Conservation (phyloP, 2,113 vertebrate genomes). For the Oxyruncus cristatus region DNA sequence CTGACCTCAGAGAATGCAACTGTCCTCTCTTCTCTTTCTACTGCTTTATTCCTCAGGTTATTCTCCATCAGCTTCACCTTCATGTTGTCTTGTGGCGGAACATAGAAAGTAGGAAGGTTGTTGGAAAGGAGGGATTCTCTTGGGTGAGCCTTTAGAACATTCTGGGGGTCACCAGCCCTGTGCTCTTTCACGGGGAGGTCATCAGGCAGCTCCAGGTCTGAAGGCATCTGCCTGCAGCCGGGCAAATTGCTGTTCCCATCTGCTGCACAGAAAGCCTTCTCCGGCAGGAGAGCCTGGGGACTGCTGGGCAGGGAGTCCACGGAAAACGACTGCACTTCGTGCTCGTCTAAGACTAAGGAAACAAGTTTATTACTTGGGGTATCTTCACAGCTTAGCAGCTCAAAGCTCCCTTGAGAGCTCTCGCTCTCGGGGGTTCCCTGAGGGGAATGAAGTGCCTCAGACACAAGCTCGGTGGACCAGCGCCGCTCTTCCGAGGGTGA, state of each 20-base stretch:
- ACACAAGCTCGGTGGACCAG: conserved; percentile 83
- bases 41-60: conserved; percentile 61
- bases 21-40: conserved; percentile 32
- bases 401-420: conserved; percentile 92
- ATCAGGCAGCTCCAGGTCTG: conserved; percentile 36
- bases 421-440: conserved; percentile 91
- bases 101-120: conserved; percentile 88
- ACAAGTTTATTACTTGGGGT: conserved; percentile 63
- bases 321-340: background rate
- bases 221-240: background rate
- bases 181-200: conserved; percentile 22
- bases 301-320: conserved; percentile 28
- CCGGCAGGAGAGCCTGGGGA: conserved; percentile 28
- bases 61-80: conserved; percentile 54
- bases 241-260: conserved; percentile 19
- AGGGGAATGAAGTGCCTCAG: conserved; percentile 79
- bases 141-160: conserved; percentile 24
- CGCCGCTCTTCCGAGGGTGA: conserved; percentile 88
- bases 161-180: background rate
- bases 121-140: conserved; percentile 74
- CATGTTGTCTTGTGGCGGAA: conserved; percentile 74
- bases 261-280: conserved; percentile 49
- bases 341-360: conserved; percentile 60
- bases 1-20: background rate
- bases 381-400: conserved; percentile 85